A percentile compares a stretch with the other conserved stretches of the same genome.
Evolutionary conservation across 2,113 vertebrate genomes (phyloP).

Genomic region (Gymnogyps californianus): DNA sequence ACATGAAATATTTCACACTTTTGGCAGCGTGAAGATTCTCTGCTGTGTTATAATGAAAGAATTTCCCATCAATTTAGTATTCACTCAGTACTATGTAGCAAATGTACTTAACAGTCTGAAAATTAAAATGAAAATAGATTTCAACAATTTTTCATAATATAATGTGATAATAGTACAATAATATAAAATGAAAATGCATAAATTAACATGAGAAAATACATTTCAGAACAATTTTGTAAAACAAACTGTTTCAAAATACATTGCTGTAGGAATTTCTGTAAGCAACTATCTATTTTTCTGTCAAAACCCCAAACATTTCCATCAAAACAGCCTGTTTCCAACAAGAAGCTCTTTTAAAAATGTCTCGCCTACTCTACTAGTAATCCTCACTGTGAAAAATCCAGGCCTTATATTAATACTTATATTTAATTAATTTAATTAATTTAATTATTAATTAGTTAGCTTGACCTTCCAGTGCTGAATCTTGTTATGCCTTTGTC

Average conservation of each 20-base stretch:
- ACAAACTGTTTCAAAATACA: not conserved
- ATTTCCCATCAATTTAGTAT: not conserved
- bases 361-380: not conserved
- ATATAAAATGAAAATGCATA: not conserved
- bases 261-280: not conserved
- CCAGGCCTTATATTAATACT: not conserved
- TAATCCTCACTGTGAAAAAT: not conserved
- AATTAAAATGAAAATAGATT: conserved; percentile 28
- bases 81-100: not conserved
- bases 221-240: not conserved
- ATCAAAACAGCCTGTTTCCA: not conserved
- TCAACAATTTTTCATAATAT: not conserved
- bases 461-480: not conserved
- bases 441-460: not conserved
- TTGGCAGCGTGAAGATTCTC: not conserved
- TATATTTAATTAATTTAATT: conserved; percentile 13
- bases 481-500: not conserved
- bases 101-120: not conserved
- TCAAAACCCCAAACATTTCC: not conserved
- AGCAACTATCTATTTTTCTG: not conserved
- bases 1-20: not conserved
- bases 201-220: not conserved
- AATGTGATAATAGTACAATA: not conserved
- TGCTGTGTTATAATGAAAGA: not conserved
- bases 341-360: not conserved